Evolutionary conservation across 1,140 invertebrate species (phyloP).

Genomic region (Uloborus diversus): DNA sequence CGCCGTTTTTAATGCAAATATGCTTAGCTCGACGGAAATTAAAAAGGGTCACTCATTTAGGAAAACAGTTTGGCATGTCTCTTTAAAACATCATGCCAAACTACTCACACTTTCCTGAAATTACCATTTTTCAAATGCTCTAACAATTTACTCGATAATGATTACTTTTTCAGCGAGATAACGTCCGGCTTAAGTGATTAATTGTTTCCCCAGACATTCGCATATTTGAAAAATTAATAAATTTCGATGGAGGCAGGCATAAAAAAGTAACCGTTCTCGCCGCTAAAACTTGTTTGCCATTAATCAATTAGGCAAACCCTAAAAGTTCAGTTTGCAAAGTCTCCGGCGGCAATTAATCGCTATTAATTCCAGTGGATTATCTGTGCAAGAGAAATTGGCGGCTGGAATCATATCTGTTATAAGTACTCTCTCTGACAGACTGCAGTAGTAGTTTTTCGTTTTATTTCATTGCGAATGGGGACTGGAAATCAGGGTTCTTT

Average conservation of each 20-base stretch:
- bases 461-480: no score
- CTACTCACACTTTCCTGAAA: neutral
- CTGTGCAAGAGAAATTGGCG: no score
- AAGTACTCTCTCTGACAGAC: no score
- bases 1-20: no score
- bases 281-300: conserved; percentile 27
- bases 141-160: conserved; percentile 5
- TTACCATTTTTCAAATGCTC: neutral
- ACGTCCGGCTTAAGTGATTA: conserved; percentile 24
- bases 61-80: no score
- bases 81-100: no score
- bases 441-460: no score
- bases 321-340: conserved; percentile 35
- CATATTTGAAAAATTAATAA: conserved; percentile 38
- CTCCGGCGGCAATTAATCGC: conserved; percentile 33
- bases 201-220: conserved; percentile 33
- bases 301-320: conserved; percentile 40
- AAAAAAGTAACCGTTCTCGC: conserved; percentile 8
- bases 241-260: neutral
- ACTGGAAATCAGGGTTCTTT: no score
- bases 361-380: conserved; percentile 28
- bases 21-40: no score
- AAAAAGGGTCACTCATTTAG: no score
- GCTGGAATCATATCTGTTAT: no score
- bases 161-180: conserved; percentile 19